Conservation (phyloP, 2,797 vertebrate species). For the Thalassophryne amazonica region DNA sequence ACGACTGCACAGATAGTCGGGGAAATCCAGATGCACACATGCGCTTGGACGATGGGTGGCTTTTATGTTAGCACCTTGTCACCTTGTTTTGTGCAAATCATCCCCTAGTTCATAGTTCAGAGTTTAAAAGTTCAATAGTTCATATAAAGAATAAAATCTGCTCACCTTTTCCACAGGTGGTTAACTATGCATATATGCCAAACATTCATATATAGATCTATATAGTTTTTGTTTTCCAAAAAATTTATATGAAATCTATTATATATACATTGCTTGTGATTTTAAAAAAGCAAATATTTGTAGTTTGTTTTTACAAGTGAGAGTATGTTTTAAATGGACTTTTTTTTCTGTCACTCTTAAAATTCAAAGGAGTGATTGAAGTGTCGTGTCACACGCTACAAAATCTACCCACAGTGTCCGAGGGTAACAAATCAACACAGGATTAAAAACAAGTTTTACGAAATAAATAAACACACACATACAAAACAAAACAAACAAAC, state of each 20-base stretch:
- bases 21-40: conserved; percentile 70
- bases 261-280: conserved; percentile 84
- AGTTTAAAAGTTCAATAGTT: conserved; percentile 79
- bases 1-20: conserved; percentile 49
- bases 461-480: conserved; percentile 13
- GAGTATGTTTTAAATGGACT: conserved; percentile 69
- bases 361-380: conserved; percentile 74
- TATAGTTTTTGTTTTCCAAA: conserved; percentile 82
- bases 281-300: conserved; percentile 76
- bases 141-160: conserved; percentile 86
- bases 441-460: conserved; percentile 18
- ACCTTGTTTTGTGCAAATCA: conserved; percentile 88
- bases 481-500: conserved; percentile 28
- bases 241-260: conserved; percentile 87
- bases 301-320: conserved; percentile 78
- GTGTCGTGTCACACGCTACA: conserved; percentile 80
- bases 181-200: conserved; percentile 88
- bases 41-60: conserved; percentile 75
- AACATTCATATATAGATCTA: conserved; percentile 86
- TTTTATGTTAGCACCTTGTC: conserved; percentile 86
- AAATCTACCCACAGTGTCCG: conserved; percentile 78
- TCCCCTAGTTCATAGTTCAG: conserved; percentile 80
- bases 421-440: conserved; percentile 50
- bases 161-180: conserved; percentile 82
- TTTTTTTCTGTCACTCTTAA: conserved; percentile 67